Evolutionary conservation across 2,888 invertebrate genomes (phyloP).

Genomic region (Achlya flavicornis): DNA sequence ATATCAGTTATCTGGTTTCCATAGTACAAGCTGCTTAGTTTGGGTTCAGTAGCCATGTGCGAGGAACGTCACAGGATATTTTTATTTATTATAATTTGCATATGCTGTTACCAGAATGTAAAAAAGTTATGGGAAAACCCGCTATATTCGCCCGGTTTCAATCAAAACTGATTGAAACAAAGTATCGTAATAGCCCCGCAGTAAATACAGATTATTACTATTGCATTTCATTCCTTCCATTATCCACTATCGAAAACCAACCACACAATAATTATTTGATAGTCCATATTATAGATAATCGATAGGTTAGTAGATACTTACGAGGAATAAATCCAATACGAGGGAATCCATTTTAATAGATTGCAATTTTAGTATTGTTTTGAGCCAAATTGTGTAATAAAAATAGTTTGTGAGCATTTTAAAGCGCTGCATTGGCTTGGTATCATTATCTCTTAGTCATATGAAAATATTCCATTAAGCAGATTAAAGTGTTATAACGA

Average conservation of each 20-base stretch:
- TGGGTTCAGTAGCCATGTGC: no score
- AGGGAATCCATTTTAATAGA: not conserved
- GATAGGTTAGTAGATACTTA: not conserved
- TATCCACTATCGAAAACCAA: not conserved
- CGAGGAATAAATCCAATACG: not conserved
- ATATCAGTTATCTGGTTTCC: no score
- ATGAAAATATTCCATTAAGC: not conserved
- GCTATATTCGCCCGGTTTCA: no score
- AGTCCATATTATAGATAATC: not conserved
- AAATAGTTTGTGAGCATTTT: slow-evolving; percentile 1
- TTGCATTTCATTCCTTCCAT: not conserved
- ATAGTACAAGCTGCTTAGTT: no score
- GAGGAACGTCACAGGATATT: no score
- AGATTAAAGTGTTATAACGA: not conserved
- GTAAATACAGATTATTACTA: not conserved
- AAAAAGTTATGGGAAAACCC: no score
- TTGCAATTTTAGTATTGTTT: slow-evolving; percentile 7
- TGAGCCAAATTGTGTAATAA: slow-evolving; percentile 7
- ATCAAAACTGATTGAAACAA: no score
- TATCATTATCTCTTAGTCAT: not conserved
- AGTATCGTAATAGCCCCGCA: no score
- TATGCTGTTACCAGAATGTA: no score
- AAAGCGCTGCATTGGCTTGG: not conserved
- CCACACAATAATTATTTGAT: not conserved
- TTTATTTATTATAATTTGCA: no score